Conservation (phyloP, 2,113 vertebrate genomes). For the Microtus pennsylvanicus region DNA sequence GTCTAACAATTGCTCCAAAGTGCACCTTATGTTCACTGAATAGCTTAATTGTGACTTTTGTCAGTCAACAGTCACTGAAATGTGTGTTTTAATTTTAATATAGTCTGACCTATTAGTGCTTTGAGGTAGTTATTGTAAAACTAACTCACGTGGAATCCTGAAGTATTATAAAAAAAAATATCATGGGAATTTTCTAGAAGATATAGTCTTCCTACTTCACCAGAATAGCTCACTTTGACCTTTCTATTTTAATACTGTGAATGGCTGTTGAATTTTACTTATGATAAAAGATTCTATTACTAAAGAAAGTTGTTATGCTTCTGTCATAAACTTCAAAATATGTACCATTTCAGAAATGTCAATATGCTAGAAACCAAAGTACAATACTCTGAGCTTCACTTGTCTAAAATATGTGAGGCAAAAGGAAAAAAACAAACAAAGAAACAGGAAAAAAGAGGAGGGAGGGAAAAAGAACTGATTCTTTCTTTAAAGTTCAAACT, state of each 20-base stretch:
- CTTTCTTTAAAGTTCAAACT: neutral
- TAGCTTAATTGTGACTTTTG: constrained; percentile 1
- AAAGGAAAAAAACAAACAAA: neutral
- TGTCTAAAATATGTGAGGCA: neutral
- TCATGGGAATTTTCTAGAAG: neutral
- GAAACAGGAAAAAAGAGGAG: neutral
- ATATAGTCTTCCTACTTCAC: neutral
- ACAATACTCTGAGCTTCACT: constrained; percentile 2
- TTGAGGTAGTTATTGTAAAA: neutral
- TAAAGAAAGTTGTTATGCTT: neutral
- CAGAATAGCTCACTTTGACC: neutral
- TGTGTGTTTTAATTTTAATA: constrained; percentile 38
- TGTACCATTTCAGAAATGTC: constrained; percentile 24
- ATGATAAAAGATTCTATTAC: neutral
- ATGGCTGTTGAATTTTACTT: neutral
- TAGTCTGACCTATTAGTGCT: neutral
- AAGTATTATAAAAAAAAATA: neutral
- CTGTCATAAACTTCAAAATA: neutral
- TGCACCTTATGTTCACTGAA: neutral
- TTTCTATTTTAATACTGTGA: neutral
- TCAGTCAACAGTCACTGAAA: neutral
- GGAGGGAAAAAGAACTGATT: neutral
- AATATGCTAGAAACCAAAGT: constrained; percentile 36
- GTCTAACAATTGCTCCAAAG: neutral
- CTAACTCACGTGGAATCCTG: neutral